Conservation (phyloP, 2,113 vertebrate genomes). For the Ailuropoda melanoleuca region DNA sequence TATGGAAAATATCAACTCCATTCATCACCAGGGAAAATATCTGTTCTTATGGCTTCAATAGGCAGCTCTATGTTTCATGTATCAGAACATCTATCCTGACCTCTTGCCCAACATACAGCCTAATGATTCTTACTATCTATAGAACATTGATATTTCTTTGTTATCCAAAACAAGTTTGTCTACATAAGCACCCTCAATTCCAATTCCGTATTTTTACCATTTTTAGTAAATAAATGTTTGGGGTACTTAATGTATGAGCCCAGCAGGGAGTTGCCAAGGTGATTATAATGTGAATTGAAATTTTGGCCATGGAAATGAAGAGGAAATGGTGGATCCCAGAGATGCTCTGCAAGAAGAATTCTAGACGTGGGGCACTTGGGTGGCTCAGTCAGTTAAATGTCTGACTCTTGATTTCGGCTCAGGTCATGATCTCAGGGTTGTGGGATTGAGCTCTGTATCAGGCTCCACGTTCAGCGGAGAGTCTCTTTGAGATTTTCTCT, state of each 20-base stretch:
- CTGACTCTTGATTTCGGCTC: background rate
- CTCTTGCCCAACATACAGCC: background rate
- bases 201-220: background rate
- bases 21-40: background rate
- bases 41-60: background rate
- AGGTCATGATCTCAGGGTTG: background rate
- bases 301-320: background rate
- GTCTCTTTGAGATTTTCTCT: background rate
- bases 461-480: background rate
- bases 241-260: background rate
- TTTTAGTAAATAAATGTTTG: background rate
- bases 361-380: background rate
- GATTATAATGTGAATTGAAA: background rate
- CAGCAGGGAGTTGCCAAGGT: background rate
- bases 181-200: background rate
- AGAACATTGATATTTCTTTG: background rate
- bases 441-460: background rate
- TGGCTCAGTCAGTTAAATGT: background rate
- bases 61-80: background rate
- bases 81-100: background rate
- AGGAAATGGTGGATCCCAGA: background rate
- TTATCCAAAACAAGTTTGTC: background rate
- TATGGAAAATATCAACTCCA: background rate
- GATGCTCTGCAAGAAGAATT: background rate
- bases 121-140: background rate